A percentile compares a stretch with the other conserved stretches of the same genome.
These are phyloP conservation scores for Reticulitermes lucifugus DNA, from an alignment of 2,888 invertebrate species.

Conservation along the genomic window DNA sequence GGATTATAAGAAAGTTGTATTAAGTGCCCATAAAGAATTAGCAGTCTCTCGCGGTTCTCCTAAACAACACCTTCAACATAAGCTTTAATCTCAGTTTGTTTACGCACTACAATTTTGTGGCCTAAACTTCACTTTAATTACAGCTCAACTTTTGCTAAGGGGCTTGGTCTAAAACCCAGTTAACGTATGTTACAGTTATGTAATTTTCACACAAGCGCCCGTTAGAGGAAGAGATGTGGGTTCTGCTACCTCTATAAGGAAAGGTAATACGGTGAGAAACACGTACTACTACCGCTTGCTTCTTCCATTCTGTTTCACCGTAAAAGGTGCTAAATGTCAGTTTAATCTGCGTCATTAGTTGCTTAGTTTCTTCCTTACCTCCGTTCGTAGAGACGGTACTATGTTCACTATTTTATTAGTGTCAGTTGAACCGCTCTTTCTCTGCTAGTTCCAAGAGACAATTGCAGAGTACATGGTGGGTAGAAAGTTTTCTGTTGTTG, in stretches of 20 bases:
- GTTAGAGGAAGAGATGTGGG: conserved; percentile 5
- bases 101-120: neutral
- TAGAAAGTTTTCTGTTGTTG: neutral
- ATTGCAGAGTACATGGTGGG: neutral
- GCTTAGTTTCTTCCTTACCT: conserved; percentile 2
- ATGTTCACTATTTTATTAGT: neutral
- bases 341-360: conserved; percentile 14
- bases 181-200: neutral
- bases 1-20: too few relatives aligned
- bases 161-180: neutral
- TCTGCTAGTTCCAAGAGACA: neutral
- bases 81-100: neutral
- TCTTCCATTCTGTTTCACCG: neutral
- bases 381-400: neutral
- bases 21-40: neutral
- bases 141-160: neutral
- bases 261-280: neutral
- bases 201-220: neutral
- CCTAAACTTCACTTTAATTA: neutral
- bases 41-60: neutral
- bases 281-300: too few relatives aligned
- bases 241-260: neutral
- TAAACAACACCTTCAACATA: neutral
- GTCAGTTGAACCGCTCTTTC: neutral
- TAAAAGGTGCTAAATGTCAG: conserved; percentile 12